Base-by-base conservation (phyloP, 1,140 invertebrate species). In the Globodera ellingtonae region DNA sequence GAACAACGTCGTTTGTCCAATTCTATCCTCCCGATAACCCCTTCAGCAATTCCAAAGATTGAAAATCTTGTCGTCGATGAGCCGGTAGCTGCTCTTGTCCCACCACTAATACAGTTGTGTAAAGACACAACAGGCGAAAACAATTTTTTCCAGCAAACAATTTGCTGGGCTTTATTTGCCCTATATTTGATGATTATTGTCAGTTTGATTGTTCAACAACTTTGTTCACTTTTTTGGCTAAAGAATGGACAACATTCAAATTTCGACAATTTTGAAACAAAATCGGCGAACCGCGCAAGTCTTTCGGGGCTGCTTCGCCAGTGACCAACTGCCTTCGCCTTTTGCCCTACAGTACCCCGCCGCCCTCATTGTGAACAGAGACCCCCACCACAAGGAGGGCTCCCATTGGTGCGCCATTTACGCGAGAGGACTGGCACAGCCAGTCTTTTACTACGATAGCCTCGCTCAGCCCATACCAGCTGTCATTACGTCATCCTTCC, bases 221-320 rank as follows among this genome's bases (percentile, higher is more conserved):
- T 59, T 18, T 59, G 56, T 59, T 59, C 56, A 59, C 10, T 59
- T 18, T 59, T 59, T 59, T 59, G 56, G 56, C 56, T 59, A 18
- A 59, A 59, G 35, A 35, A 76, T 76, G 74, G 46, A 76, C 56
- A 76, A n/a, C 15, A 2, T 8, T 9, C 74, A 76, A 47, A 76
- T 76, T 66, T 6, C 74, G 44, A 76, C 24, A n/a, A 76, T 76
- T 15, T 65, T 76, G 52, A 21, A 4, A 8, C 13, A 62, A 76
- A 76, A 76, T 62, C n/a, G 7, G 66, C 13, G 21, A n/a, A 76
- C 74, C 44, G 13, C 5, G 1, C 46, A 0, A 24, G 18, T 75
- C 6, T 75, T 75, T 52, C 46, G 62, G 44, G 73, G 73, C 3
- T 75, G 73, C 10, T 75, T 24, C 35, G 52, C 73, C 7, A 62